Base-by-base conservation (phyloP, 1,140 invertebrate genomes). In the Chelonus insularis region DNA sequence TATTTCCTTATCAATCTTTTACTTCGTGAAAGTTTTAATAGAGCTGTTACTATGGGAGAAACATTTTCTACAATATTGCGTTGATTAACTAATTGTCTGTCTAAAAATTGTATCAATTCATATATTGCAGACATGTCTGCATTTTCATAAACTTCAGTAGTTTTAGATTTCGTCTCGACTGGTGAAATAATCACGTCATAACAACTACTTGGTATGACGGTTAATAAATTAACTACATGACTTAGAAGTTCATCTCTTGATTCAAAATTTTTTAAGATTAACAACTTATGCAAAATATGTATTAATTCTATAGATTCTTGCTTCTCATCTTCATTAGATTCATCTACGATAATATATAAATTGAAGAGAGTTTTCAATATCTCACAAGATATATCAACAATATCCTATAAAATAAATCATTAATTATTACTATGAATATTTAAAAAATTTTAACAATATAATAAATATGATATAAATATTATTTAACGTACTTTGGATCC, bases 331-430 rank as follows among this genome's bases (percentile, higher is more conserved):
- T 90, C 84, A 60, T 83, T 82, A 12, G 75, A 69, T 23, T 81
- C 75, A 5, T 81, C 75, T 21, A 77, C 73, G 9, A 82, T 74
- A 62, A 85, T 82, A 41, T 81, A 79, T 60, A 97, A 78, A 77
- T 96, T 97, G 74, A 96, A 98, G 59, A 97, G 83, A 9, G 90
- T 87, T 82, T 97, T 97, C 5, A 97, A 83, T 65, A 94, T 87
- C 82, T 97, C 94, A 79, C 88, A 91, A 20, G 86, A 81, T 37
- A 95, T 80, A 54, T 88, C 87, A 36, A 88, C 84, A 72, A 92
- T 82, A 45, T 84, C 75, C 72, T 89, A 85, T 83, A 91, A 66
- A 39, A 82, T 80, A 63, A 3, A 60, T 43, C 66, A n/a, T n/a
- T n/a, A n/a, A n/a, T n/a, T n/a, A n/a, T n/a, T n/a, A n/a, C n/a